phyloP scores from a whole-genome alignment of 2,888 invertebrate species.

The Phortica magna region DNA sequence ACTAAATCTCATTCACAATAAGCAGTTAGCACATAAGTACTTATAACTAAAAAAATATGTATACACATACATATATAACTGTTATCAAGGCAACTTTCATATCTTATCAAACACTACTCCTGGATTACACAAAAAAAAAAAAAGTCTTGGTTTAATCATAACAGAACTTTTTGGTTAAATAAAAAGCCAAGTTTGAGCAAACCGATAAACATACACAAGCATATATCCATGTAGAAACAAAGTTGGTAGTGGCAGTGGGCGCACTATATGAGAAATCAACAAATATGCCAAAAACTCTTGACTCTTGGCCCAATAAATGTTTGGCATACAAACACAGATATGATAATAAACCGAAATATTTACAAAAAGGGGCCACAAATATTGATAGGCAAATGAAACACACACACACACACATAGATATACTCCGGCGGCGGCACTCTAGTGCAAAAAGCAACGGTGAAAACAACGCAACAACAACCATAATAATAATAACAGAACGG shows the following conservation, averaged over 20 bases:
- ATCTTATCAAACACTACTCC: too few species aligned
- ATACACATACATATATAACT: too few species aligned
- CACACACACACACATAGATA: background rate
- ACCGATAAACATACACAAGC: too few species aligned
- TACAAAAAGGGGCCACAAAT: background rate
- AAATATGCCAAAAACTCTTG: constrained; percentile 37
- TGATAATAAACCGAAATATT: constrained; percentile 26
- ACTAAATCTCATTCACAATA: too few species aligned
- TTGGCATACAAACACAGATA: constrained; percentile 28
- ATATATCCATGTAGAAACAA: background rate
- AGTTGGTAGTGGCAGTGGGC: background rate
- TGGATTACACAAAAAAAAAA: too few species aligned
- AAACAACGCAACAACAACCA: constrained; percentile 32
- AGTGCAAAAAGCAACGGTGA: constrained; percentile 27
- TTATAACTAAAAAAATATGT: too few species aligned
- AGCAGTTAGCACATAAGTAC: too few species aligned
- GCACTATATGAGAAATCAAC: constrained; percentile 24
- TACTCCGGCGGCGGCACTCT: background rate
- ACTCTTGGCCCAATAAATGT: constrained; percentile 57
- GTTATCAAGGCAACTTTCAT: too few species aligned
- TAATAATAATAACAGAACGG: constrained; percentile 29
- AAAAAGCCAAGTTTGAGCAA: too few species aligned
- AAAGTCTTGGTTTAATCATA: too few species aligned
- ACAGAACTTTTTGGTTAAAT: too few species aligned
- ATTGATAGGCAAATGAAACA: constrained; percentile 9